Base-by-base conservation (phyloP, 2,797 vertebrate species). In the Enteromius radiatus region DNA sequence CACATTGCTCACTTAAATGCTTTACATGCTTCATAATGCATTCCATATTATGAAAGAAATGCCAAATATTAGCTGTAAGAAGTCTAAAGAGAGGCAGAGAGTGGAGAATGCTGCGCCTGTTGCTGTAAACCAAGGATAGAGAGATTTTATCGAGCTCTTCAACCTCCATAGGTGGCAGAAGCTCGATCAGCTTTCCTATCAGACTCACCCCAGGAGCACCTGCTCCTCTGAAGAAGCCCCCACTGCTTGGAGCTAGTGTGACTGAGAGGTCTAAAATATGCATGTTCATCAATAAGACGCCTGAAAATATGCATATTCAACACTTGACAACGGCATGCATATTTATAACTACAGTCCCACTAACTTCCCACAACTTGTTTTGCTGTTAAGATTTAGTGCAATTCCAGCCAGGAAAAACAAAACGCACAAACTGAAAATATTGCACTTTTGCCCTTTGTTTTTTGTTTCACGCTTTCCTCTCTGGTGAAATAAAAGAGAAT, bases 141-240 rank as follows among this genome's bases (percentile, higher is more conserved):
- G 28, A 63, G 45, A 17, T 73, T 81, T 65, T 73, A 73, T 23
- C 6, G 17, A 81, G 56, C 70, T 43, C 33, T 65, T 65, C 6
- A 7, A 74, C 19, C 81, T 76, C 64, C 65, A 69, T 36, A 59
- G 64, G 49, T 33, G 74, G 47, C 33, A 43, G 38, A 76, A 54
- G 64, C 81, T 83, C 21, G 28, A 43, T 83, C 73, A 83, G 81
- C 74, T 69, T 69, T 83, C 41, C 64, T 76, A 75, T 76, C 81
- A 83, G 81, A 47, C 36, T 45, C 64, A 82, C 81, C 64, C 74
- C 28, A 28, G 74, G 52, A 83, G 64, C 73, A 77, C 74, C 81
- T 83, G 74, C 45, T 83, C 64, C 54, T 54, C 81, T 69, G 23
- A 76, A 61, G 23, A 82, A 76, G 61, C 61, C 45, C 61, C 80